Percentiles rank a stretch among this genome's conserved stretches.
Conservation (phyloP, 2,888 invertebrate species). For the Drosophila bunnanda region DNA sequence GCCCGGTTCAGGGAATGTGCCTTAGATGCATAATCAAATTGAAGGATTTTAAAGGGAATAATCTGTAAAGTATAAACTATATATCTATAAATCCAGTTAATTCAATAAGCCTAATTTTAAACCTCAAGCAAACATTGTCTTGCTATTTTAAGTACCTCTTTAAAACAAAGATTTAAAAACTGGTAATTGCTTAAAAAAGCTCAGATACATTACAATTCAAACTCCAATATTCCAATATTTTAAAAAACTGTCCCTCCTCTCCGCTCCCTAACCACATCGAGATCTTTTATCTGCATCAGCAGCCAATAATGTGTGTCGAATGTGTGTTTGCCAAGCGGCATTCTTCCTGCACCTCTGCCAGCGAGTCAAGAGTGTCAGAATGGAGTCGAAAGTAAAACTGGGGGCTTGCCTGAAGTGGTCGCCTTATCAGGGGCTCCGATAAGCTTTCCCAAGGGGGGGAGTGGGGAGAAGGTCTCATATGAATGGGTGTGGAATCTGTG, state of each 20-base stretch:
- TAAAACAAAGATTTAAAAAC: not conserved
- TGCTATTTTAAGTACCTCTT: not conserved
- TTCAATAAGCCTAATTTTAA: too few species aligned
- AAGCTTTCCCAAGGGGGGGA: slow-evolving; percentile 1
- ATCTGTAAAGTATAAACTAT: too few species aligned
- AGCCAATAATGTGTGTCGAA: slow-evolving; percentile 20
- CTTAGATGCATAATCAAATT: not conserved
- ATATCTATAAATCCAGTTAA: too few species aligned
- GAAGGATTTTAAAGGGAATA: not conserved
- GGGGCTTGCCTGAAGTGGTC: slow-evolving; percentile 33
- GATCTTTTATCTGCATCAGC: slow-evolving; percentile 34
- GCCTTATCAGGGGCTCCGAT: slow-evolving; percentile 28
- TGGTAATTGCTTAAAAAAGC: not conserved
- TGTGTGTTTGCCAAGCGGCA: slow-evolving; percentile 8
- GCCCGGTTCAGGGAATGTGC: not conserved
- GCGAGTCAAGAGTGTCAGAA: slow-evolving; percentile 1
- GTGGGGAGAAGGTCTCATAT: not conserved
- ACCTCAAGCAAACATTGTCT: too few species aligned
- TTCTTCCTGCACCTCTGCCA: slow-evolving; percentile 5
- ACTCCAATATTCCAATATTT: too few species aligned
- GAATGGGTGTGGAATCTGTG: slow-evolving; percentile 26
- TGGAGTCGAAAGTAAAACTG: slow-evolving; percentile 5
- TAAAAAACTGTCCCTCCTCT: not conserved
- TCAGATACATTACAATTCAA: not conserved
- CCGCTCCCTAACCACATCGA: slow-evolving; percentile 8